phyloP scores from a whole-genome alignment of 1,140 invertebrate species.

The Papilio machaon region DNA sequence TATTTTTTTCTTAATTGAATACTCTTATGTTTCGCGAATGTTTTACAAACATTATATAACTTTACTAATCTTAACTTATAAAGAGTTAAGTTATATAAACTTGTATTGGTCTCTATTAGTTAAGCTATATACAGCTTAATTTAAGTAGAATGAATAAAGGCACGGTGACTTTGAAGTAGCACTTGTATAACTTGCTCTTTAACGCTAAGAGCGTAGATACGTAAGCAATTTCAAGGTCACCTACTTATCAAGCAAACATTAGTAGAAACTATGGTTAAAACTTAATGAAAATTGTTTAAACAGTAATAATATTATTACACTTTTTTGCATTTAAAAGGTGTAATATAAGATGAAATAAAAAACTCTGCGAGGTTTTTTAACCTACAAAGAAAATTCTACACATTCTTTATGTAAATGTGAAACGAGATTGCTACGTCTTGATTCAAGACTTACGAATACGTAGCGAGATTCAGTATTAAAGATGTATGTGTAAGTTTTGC shows the following conservation, averaged over 20 bases:
- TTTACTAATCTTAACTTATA: background rate
- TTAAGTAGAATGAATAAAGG: background rate
- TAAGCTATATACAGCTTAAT: background rate
- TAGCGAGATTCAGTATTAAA: background rate
- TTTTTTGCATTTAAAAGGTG: background rate
- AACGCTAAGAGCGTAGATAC: background rate
- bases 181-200: background rate
- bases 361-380: background rate
- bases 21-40: background rate
- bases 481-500: background rate
- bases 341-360: background rate
- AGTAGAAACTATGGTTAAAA: background rate
- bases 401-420: background rate
- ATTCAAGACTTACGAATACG: background rate
- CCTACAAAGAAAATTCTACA: background rate
- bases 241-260: background rate
- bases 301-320: background rate
- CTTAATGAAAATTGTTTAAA: background rate
- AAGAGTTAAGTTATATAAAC: conserved; percentile 1
- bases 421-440: background rate
- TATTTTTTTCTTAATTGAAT: no score
- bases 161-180: background rate
- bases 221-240: background rate
- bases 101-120: background rate
- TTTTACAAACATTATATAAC: background rate